A percentile compares a stretch with the other conserved stretches of the same genome.
phyloP scores from a whole-genome alignment of 2,888 invertebrate genomes.

The Drosophila mayaguana region DNA sequence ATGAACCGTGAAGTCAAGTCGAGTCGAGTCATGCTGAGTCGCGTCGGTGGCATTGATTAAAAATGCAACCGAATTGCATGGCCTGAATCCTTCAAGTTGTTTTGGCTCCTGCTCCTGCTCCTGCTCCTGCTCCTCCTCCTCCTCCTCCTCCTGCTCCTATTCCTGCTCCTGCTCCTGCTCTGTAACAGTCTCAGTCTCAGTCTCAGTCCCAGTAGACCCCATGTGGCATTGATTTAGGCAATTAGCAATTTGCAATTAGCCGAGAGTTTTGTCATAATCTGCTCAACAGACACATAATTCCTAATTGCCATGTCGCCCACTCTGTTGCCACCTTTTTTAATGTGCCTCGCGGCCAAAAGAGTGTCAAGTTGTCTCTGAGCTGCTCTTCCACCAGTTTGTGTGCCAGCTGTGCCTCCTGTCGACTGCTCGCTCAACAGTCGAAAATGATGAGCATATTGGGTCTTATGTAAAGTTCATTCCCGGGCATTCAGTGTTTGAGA shows the following conservation, averaged over 20 bases:
- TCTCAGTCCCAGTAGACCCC: not conserved
- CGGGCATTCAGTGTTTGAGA: too few species aligned
- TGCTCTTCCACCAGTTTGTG: not conserved
- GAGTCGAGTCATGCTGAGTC: not conserved
- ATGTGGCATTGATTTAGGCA: slow-evolving; percentile 69
- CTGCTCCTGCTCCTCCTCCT: too few species aligned
- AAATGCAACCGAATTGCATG: slow-evolving; percentile 70
- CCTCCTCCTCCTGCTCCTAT: too few species aligned
- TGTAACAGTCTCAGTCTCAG: too few species aligned
- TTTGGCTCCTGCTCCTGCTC: too few species aligned
- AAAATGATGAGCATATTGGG: not conserved
- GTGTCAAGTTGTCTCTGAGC: slow-evolving; percentile 1
- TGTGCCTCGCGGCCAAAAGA: slow-evolving; percentile 10
- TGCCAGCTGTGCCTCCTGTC: slow-evolving; percentile 23
- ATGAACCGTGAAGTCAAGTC: not conserved
- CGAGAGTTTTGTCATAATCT: slow-evolving; percentile 21
- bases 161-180: too few species aligned
- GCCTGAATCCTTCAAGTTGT: slow-evolving; percentile 21
- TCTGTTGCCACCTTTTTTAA: slow-evolving; percentile 17
- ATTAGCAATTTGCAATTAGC: slow-evolving; percentile 70
- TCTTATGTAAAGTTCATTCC: too few species aligned
- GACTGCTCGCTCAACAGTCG: not conserved
- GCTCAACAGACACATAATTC: slow-evolving; percentile 13
- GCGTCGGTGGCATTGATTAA: slow-evolving; percentile 59
- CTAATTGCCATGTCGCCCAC: slow-evolving; percentile 24